Evolutionary conservation across 2,888 invertebrate species (phyloP), one percentile per base, ranked within the genome.

Genomic region (Lithophane socia): DNA sequence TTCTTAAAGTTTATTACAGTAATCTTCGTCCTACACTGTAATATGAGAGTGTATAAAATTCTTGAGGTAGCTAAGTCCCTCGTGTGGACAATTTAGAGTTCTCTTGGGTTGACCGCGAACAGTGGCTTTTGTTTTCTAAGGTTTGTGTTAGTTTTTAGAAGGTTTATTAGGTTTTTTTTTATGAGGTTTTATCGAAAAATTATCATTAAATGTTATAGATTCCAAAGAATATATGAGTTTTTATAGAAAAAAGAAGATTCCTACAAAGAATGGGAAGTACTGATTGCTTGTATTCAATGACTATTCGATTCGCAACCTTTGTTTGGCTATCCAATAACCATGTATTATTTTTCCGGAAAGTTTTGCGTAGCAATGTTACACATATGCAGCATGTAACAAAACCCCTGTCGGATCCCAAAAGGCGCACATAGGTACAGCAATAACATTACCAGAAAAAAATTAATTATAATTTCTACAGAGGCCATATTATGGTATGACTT

Each of bases 1-100:
- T 80, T 85, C 86, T 83, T 75, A 71, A 86, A 86, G 80, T 87
- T 87, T 87, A 87, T 87, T 78, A 73, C 75, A 82, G 87, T 85
- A 86, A 87, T 87, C 85, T 86, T 83, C 58, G 79, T 73, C 78
- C 75, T 47, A 79, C 78, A 76, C 49, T 72, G 77, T 80, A 79
- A 82, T 84, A 83, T 82, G 86, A 79, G 86, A 79, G 79, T 77
- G 71, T 86, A 79, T 87, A 87, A 83, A 81, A 87, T 82, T 83
- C 74, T 75, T 71, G 80, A 84, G 81, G 79, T 83, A 72, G 75
- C 69, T 7, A 47, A 60, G 58, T 83, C 83, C 82, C 86, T 70
- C 18, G 82, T 29, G 67, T 69, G 70, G 44, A 82, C 65, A 71
- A 87, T 84, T 81, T 85, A 85, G 69, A 77, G 85, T 75, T 49